phyloP scores from a whole-genome alignment of 2,888 invertebrate species.

The Spodoptera littoralis region DNA sequence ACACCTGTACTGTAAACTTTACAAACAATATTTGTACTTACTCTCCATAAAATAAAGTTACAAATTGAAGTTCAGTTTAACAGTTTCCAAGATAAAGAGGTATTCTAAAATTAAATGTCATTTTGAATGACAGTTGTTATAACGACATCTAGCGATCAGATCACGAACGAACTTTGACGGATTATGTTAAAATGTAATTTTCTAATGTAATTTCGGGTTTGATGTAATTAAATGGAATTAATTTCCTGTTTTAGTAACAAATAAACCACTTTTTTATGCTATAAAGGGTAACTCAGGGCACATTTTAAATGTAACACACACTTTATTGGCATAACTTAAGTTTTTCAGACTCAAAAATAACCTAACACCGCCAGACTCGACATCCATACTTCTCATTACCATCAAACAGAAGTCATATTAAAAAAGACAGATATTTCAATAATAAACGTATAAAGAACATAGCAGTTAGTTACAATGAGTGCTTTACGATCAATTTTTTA shows the following conservation, averaged over 20 bases:
- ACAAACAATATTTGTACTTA: constrained; percentile 56
- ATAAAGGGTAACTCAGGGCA: no score
- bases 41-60: not conserved
- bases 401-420: constrained; percentile 40
- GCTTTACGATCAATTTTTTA: constrained; percentile 51
- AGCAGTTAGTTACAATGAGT: constrained; percentile 29
- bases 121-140: constrained; percentile 74
- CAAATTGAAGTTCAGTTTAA: constrained; percentile 7
- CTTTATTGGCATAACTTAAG: not conserved
- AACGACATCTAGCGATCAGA: constrained; percentile 74
- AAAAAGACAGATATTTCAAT: constrained; percentile 44
- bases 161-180: constrained; percentile 54
- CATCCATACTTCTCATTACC: constrained; percentile 11
- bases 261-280: not conserved
- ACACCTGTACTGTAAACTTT: constrained; percentile 25
- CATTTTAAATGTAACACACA: no score
- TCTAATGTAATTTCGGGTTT: constrained; percentile 23
- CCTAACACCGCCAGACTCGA: not conserved
- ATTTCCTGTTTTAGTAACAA: constrained; percentile 15
- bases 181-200: constrained; percentile 3
- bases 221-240: constrained; percentile 17
- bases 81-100: constrained; percentile 10
- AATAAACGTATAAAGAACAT: constrained; percentile 43
- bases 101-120: constrained; percentile 77
- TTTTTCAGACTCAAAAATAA: not conserved